Conservation (phyloP, 2,888 invertebrate species). For the Leptinotarsa rubiginosa region DNA sequence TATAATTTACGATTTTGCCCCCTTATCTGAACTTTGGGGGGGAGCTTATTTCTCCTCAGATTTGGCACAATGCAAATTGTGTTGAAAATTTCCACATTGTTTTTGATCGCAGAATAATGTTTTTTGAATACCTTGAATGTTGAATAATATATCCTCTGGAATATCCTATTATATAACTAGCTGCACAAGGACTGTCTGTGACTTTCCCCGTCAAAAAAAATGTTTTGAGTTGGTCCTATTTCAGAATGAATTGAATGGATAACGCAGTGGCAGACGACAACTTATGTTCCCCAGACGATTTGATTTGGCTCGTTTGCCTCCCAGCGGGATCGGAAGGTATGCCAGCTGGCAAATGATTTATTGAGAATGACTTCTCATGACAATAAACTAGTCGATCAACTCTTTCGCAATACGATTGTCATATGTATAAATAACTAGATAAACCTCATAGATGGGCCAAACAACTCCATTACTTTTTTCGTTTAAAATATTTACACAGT, state of each 20-base stretch:
- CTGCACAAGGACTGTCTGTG: no score
- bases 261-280: not conserved
- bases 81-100: no score
- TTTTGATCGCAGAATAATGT: no score
- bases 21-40: no score
- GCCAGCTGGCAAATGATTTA: slow-evolving; percentile 16
- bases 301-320: slow-evolving; percentile 12
- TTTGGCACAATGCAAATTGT: no score
- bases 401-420: not conserved
- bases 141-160: no score
- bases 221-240: not conserved
- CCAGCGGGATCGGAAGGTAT: slow-evolving; percentile 2
- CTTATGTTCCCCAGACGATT: slow-evolving; percentile 6
- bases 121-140: no score
- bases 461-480: not conserved
- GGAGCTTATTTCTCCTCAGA: no score
- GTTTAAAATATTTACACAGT: slow-evolving; percentile 4
- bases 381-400: slow-evolving; percentile 14
- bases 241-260: not conserved
- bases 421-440: slow-evolving; percentile 9
- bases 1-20: no score
- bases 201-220: no score
- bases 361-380: slow-evolving; percentile 4
- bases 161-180: no score
- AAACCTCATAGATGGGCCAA: not conserved